Evolutionary conservation across 30 jellyfish, hydroid and myxozoan species (phyloP).

Genomic region (Rhopilema esculentum): DNA sequence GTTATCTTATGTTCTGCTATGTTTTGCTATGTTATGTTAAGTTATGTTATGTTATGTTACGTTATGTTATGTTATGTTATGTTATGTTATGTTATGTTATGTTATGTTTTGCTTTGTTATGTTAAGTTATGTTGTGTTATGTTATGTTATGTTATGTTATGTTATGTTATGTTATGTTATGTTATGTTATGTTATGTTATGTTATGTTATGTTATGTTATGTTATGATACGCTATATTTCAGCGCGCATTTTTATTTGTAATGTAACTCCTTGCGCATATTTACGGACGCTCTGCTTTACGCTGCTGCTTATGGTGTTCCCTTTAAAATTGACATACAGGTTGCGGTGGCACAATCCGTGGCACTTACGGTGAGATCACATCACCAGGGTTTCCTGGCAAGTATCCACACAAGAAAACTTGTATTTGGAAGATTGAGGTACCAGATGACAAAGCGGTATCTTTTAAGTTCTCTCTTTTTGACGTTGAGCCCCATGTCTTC

Average conservation of each 20-base stretch:
- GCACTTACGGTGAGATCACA: constrained; percentile 64
- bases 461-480: constrained; percentile 70
- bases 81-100: constrained; percentile 9
- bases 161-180: constrained; percentile 33
- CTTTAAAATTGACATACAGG: constrained; percentile 36
- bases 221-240: constrained; percentile 17
- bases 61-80: constrained; percentile 11
- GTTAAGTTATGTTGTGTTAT: constrained; percentile 23
- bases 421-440: constrained; percentile 90
- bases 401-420: constrained; percentile 88
- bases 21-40: constrained; percentile 9
- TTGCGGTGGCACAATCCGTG: constrained; percentile 81
- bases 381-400: constrained; percentile 88
- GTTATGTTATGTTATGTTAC: constrained; percentile 11
- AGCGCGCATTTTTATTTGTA: no score
- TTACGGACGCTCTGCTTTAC: neutral
- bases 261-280: no score
- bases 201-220: constrained; percentile 31
- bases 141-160: constrained; percentile 39
- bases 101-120: neutral
- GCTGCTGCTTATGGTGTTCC: neutral
- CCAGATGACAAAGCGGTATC: constrained; percentile 78
- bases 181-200: constrained; percentile 21
- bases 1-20: constrained; percentile 27
- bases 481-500: constrained; percentile 78